A percentile compares a stretch with the other conserved stretches of the same genome.
Conservation (phyloP, 2,113 vertebrate genomes). For the Glaucomys volans region DNA sequence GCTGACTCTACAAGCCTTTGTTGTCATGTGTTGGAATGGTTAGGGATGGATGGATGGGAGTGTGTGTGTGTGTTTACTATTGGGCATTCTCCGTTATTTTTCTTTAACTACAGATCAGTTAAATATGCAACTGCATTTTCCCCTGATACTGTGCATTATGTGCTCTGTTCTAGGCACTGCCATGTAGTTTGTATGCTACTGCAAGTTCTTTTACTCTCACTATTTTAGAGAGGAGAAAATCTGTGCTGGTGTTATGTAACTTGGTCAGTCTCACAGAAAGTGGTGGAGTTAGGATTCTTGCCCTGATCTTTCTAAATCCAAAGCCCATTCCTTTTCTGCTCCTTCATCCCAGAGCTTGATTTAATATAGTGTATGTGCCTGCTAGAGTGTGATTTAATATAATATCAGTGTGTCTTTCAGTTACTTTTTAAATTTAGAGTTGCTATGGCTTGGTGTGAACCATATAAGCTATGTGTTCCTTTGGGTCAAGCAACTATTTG, state of each 20-base stretch:
- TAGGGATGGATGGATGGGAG: neutral
- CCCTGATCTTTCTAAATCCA: neutral
- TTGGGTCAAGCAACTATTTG: neutral
- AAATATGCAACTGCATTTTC: neutral
- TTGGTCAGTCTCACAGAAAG: neutral
- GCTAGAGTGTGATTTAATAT: neutral
- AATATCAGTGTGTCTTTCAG: neutral
- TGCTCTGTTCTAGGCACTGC: neutral
- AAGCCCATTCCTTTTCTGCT: neutral
- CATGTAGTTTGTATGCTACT: neutral
- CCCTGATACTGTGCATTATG: neutral
- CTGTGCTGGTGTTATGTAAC: neutral
- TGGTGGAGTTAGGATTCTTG: neutral
- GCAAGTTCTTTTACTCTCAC: neutral
- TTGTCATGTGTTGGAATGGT: neutral
- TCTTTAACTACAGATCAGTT: neutral
- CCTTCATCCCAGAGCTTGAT: neutral
- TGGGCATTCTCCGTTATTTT: neutral
- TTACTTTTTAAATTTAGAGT: neutral
- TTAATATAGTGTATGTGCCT: neutral
- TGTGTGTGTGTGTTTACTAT: neutral
- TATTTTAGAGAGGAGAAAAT: slow-evolving; percentile 13
- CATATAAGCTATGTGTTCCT: neutral
- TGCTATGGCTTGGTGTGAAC: neutral
- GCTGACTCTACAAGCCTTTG: neutral